Conservation (phyloP, 2,113 vertebrate species). For the Paramisgurnus dabryanus region DNA sequence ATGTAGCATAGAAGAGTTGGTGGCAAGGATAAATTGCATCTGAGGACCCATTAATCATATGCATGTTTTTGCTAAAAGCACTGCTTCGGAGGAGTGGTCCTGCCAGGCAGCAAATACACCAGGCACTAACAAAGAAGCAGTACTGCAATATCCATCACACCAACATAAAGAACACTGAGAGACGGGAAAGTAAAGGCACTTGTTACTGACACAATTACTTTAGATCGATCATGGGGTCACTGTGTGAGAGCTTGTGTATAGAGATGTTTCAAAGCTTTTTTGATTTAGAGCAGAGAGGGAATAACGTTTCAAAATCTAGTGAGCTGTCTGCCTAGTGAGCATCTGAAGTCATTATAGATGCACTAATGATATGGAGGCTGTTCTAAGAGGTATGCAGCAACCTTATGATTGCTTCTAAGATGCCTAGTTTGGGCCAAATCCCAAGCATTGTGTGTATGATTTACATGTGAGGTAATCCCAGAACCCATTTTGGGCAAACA, state of each 20-base stretch:
- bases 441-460: background rate
- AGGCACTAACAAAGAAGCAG: constrained; percentile 22
- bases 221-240: constrained; percentile 17
- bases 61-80: constrained; percentile 42
- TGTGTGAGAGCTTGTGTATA: background rate
- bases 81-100: constrained; percentile 30
- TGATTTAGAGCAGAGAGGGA: background rate
- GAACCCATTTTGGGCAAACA: too few relatives aligned
- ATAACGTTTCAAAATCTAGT: background rate
- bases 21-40: constrained; percentile 46
- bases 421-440: background rate
- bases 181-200: constrained; percentile 32
- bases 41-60: constrained; percentile 54
- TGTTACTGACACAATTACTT: constrained; percentile 31
- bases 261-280: background rate
- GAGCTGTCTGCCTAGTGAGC: background rate
- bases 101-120: background rate
- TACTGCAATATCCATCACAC: constrained; percentile 14
- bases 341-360: background rate
- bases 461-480: too few relatives aligned
- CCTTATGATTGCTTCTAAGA: background rate
- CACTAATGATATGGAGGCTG: background rate
- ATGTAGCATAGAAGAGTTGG: constrained; percentile 38
- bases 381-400: background rate
- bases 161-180: constrained; percentile 7